Evolutionary conservation across 2,797 vertebrate genomes (phyloP).

Genomic region (Neosalanx taihuensis): DNA sequence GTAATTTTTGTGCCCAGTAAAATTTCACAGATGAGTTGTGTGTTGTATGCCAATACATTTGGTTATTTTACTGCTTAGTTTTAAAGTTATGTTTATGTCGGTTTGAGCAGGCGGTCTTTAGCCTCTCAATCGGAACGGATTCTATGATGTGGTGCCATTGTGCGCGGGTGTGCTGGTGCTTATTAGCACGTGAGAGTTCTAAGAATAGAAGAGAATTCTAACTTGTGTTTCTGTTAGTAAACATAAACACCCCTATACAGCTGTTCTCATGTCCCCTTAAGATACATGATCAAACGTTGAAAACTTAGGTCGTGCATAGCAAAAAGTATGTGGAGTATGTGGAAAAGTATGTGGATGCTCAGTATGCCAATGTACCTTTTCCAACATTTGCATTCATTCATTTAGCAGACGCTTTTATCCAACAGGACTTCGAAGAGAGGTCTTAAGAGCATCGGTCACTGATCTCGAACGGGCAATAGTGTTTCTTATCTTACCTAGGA

Average conservation of each 20-base stretch:
- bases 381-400: too few relatives aligned
- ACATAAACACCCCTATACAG: slow-evolving; percentile 13
- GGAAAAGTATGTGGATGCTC: not conserved
- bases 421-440: too few relatives aligned
- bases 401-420: too few relatives aligned
- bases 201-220: not conserved
- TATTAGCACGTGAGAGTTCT: slow-evolving; percentile 11
- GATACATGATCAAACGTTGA: not conserved
- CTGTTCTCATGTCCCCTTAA: not conserved
- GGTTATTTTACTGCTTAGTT: slow-evolving; percentile 42
- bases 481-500: too few relatives aligned
- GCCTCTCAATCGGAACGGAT: slow-evolving; percentile 9
- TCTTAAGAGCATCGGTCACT: too few relatives aligned
- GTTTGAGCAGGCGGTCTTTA: slow-evolving; percentile 30
- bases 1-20: slow-evolving; percentile 56
- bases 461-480: too few relatives aligned
- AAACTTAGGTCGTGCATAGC: not conserved
- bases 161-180: slow-evolving; percentile 15
- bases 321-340: not conserved
- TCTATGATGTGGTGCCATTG: slow-evolving; percentile 14
- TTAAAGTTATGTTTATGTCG: slow-evolving; percentile 27
- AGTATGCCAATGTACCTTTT: not conserved
- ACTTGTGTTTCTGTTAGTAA: slow-evolving; percentile 19
- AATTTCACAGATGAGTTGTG: slow-evolving; percentile 63
- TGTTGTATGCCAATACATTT: slow-evolving; percentile 40